Evolutionary conservation across 2,797 vertebrate species (phyloP).

Genomic region (Buphagus erythrorhynchus): DNA sequence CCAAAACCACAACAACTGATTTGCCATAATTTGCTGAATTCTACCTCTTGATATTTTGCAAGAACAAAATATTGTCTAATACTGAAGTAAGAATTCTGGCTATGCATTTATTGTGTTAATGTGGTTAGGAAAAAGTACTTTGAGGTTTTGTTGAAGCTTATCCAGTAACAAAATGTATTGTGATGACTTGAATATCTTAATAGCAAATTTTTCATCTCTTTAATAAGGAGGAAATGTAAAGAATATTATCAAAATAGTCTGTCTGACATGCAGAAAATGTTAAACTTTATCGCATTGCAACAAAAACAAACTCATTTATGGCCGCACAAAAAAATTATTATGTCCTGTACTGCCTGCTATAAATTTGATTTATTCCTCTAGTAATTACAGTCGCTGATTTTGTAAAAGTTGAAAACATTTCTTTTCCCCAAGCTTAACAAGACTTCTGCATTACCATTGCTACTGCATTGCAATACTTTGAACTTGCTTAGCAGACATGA

Average conservation of each 20-base stretch:
- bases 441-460: constrained; percentile 11
- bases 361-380: constrained; percentile 74
- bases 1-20: not conserved
- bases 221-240: constrained; percentile 67
- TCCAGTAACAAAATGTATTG: constrained; percentile 41
- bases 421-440: constrained; percentile 29
- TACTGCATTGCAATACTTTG: constrained; percentile 59
- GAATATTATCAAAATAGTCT: constrained; percentile 70
- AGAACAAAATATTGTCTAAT: constrained; percentile 1
- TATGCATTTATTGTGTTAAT: constrained; percentile 1
- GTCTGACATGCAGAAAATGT: constrained; percentile 62
- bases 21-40: constrained; percentile 16
- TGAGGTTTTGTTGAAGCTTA: constrained; percentile 44
- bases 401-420: constrained; percentile 70
- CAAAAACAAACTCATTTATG: constrained; percentile 71
- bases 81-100: not conserved
- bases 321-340: constrained; percentile 35
- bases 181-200: constrained; percentile 56
- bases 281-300: constrained; percentile 63
- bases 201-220: constrained; percentile 49
- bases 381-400: constrained; percentile 67
- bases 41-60: constrained; percentile 2
- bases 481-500: constrained; percentile 71
- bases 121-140: not conserved
- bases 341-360: constrained; percentile 58